A percentile compares a stretch with the other conserved stretches of the same genome.
phyloP scores from a whole-genome alignment of 2,797 vertebrate species.

The Forpus xanthops region DNA sequence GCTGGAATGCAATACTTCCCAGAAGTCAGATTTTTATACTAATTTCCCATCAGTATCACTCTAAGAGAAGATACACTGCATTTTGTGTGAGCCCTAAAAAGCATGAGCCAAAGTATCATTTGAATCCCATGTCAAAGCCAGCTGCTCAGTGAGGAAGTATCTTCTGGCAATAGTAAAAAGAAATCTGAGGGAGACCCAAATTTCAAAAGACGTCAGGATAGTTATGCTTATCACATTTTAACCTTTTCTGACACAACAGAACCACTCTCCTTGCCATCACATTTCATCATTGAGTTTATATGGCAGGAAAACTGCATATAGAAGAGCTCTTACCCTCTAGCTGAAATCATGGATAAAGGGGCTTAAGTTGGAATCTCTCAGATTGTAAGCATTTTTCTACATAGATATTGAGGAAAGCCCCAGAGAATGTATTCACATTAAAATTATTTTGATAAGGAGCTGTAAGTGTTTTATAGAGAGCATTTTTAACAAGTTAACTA shows the following conservation, averaged over 20 bases:
- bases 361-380: neutral
- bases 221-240: constrained; percentile 16
- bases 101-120: neutral
- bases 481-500: constrained; percentile 33
- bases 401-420: constrained; percentile 35
- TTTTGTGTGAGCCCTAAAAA: neutral
- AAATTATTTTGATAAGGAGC: constrained; percentile 57
- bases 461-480: constrained; percentile 34
- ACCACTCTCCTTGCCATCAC: neutral
- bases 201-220: constrained; percentile 3
- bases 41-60: neutral
- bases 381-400: neutral
- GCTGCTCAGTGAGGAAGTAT: neutral
- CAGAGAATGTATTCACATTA: constrained; percentile 2
- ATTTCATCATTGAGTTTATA: neutral
- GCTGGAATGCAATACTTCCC: neutral
- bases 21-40: neutral
- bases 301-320: neutral
- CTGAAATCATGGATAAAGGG: neutral
- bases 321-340: neutral
- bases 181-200: neutral
- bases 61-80: neutral
- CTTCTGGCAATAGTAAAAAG: neutral
- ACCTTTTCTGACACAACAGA: constrained; percentile 36
- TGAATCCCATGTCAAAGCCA: constrained; percentile 2